Evolutionary conservation across 2,113 vertebrate genomes (phyloP), one percentile per base, ranked within the genome.

Genomic region (Pogona vitticeps): DNA sequence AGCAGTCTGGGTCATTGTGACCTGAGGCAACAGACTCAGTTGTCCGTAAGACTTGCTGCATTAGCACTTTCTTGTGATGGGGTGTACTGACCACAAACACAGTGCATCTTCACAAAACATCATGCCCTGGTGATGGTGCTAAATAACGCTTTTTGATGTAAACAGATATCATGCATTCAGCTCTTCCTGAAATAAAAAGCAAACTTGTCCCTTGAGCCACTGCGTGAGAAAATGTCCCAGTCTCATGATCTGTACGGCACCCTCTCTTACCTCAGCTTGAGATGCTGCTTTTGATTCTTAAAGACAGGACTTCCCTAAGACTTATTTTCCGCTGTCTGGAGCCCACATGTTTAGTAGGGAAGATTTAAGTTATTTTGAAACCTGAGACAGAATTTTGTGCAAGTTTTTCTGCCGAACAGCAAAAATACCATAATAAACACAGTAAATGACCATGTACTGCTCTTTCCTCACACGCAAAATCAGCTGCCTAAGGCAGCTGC

Each of bases 21-120:
- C 70, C 78, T 33, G 23, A 31, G 79, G 59, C n/a, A 67, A 86
- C 36, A 46, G 38, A 63, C 85, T 26, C 13, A 63, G 38, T 79
- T 42, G 56, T 86, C 38, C 61, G 38, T 63, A 80, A 28, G 31
- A 63, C n/a, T 42, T 46, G 67, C 38, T 73, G 28, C 67, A 73
- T 86, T 56, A 86, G 56, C 77, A 80, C 40, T 81, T 81, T n/a
- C 40, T 65, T 73, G 26, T 63, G 71, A 59, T 58, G n/a, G 76
- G 46, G 6, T 63, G 28, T 46, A 61, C 26, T 18, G 10, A 78
- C 15, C 33, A 56, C 63, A 72, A 20, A 42, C 20, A 72, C 56
- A 80, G 31, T 71, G 52, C 38, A 40, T 4, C 36, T 31, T 26
- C 36, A 71, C 9, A 59, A 77, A 85, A n/a, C 0, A 10, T 26